Conservation (phyloP, 2,113 vertebrate species). For the Melanotaenia duboulayi region DNA sequence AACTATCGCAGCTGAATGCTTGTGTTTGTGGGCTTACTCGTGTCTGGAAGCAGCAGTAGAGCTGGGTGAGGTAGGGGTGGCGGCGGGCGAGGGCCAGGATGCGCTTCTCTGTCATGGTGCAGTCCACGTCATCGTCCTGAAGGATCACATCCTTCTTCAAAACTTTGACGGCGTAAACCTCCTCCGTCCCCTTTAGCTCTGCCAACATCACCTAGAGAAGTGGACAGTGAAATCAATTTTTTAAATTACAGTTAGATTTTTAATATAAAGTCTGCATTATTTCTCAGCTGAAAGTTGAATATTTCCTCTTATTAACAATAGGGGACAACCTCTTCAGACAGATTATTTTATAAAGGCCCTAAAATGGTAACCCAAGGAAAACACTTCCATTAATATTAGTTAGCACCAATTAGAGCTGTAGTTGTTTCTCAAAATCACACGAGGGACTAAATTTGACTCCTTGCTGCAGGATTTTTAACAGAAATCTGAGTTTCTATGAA, state of each 20-base stretch:
- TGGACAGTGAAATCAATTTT: not conserved
- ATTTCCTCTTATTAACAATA: too few species aligned
- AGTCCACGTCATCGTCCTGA: slow-evolving; percentile 97
- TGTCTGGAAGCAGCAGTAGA: slow-evolving; percentile 99
- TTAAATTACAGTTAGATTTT: not conserved
- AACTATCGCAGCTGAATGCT: not conserved
- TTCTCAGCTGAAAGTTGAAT: too few species aligned
- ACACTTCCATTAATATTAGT: not conserved
- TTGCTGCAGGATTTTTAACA: too few species aligned
- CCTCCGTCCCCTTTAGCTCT: slow-evolving; percentile 95
- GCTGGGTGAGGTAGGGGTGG: slow-evolving; percentile 97
- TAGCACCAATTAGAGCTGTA: not conserved
- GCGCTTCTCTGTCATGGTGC: slow-evolving; percentile 98
- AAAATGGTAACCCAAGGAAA: not conserved
- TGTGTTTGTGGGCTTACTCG: slow-evolving; percentile 81
- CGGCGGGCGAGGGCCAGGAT: slow-evolving; percentile 95
- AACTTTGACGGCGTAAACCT: slow-evolving; percentile 98
- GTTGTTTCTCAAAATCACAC: too few species aligned
- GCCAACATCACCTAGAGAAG: slow-evolving; percentile 93
- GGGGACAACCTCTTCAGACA: not conserved
- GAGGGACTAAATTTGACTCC: too few species aligned
- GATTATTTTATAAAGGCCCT: not conserved
- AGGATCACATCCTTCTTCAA: slow-evolving; percentile 98
- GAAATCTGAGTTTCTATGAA: not conserved
- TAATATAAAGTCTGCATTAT: too few species aligned